Percentiles rank a stretch among this genome's conserved stretches.
Evolutionary conservation across 2,113 vertebrate species (phyloP).

Genomic region (Notechis scutatus): DNA sequence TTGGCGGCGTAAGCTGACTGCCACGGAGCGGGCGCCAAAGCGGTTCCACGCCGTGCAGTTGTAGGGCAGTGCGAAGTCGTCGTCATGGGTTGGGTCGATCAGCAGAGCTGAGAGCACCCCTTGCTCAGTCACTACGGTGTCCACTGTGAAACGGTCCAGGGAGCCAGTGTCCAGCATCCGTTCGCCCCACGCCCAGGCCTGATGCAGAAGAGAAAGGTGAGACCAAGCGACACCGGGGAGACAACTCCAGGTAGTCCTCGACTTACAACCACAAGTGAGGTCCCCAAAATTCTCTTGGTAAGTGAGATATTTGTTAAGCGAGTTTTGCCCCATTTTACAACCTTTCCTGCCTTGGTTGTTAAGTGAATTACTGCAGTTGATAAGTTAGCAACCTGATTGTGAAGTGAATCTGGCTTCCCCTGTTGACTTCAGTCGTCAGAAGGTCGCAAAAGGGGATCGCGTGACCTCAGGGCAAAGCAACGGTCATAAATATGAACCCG

Average conservation of each 20-base stretch:
- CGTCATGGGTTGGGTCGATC: conserved; percentile 77
- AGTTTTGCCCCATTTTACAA: no score
- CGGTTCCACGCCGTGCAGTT: conserved; percentile 90
- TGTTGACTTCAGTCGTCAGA: no score
- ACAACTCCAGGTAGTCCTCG: neutral
- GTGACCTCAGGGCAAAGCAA: no score
- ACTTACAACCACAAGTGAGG: neutral
- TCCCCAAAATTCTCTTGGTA: no score
- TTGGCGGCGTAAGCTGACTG: conserved; percentile 79
- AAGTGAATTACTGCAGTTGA: no score
- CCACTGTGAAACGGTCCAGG: conserved; percentile 82
- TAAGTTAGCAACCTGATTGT: no score
- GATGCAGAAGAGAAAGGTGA: neutral
- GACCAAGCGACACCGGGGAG: neutral
- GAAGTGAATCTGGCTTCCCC: no score
- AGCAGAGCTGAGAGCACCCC: conserved; percentile 81
- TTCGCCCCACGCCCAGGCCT: conserved; percentile 89
- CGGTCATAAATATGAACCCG: no score
- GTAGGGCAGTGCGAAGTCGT: conserved; percentile 80
- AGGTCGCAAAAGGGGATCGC: no score
- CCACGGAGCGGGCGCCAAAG: conserved; percentile 75
- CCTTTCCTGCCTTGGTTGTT: no score
- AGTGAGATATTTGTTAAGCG: no score
- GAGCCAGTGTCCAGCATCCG: conserved; percentile 75
- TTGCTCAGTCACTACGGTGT: conserved; percentile 71